These are phyloP conservation scores for Cataglyphis albicans DNA, from an alignment of 2,888 invertebrate genomes.

Conservation along the genomic window DNA sequence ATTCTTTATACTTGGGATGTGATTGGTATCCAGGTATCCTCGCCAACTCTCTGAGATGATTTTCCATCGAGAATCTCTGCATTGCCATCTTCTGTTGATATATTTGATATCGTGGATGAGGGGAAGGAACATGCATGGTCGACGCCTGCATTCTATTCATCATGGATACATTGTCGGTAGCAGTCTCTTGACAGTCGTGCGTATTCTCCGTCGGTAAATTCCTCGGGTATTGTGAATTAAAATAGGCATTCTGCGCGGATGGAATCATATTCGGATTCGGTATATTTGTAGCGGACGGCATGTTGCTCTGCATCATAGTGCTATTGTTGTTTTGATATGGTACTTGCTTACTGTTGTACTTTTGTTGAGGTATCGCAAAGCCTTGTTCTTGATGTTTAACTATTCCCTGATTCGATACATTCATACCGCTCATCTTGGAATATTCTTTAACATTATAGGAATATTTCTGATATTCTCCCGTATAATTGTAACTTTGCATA, in stretches of 20 bases:
- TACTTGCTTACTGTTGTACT: conserved; percentile 72
- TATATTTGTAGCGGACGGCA: conserved; percentile 68
- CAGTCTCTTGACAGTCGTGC: conserved; percentile 75
- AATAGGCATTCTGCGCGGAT: conserved; percentile 76
- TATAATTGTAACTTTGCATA: conserved; percentile 80
- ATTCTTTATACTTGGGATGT: conserved; percentile 84
- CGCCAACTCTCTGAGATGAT: conserved; percentile 80
- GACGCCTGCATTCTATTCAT: conserved; percentile 69
- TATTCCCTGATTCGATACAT: conserved; percentile 65
- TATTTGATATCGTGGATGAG: conserved; percentile 78
- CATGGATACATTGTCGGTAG: conserved; percentile 53
- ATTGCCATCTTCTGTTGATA: conserved; percentile 83
- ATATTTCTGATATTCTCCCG: conserved; percentile 81
- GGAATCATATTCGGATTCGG: conserved; percentile 62
- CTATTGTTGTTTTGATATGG: conserved; percentile 71
- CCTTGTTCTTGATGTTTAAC: conserved; percentile 78
- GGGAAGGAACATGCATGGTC: conserved; percentile 43
- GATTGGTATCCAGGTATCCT: conserved; percentile 82
- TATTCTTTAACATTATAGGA: conserved; percentile 80
- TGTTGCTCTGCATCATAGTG: conserved; percentile 70
- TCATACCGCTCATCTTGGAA: conserved; percentile 63
- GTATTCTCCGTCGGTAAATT: conserved; percentile 75
- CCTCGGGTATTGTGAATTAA: conserved; percentile 72
- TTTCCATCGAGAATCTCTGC: conserved; percentile 81
- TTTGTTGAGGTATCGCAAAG: conserved; percentile 72